Conservation (phyloP, 2,113 vertebrate species). For the Tyrannus savana region DNA sequence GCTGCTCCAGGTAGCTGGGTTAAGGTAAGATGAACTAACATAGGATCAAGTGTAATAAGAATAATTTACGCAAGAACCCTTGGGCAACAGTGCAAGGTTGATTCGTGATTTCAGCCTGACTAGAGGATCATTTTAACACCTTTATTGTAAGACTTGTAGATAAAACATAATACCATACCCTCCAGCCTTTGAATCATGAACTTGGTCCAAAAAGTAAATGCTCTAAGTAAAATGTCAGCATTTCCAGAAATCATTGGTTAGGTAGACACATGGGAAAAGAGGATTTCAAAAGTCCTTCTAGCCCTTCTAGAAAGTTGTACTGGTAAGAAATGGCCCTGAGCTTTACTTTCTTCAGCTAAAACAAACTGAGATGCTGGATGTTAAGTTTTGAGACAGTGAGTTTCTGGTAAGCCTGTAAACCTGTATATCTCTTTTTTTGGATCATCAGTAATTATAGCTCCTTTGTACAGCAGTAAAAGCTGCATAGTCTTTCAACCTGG, state of each 20-base stretch:
- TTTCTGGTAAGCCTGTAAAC: neutral
- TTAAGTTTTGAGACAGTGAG: neutral
- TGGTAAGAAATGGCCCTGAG: neutral
- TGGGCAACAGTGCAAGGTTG: neutral
- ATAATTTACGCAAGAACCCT: neutral
- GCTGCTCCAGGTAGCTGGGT: neutral
- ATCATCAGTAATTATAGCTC: neutral
- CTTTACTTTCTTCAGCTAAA: neutral
- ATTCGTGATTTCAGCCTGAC: neutral
- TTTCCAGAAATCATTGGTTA: neutral
- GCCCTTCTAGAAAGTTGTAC: neutral
- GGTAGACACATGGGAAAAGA: neutral
- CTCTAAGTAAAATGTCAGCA: neutral
- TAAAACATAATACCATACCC: neutral
- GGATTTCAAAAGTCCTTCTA: neutral
- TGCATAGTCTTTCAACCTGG: neutral
- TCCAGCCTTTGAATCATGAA: neutral
- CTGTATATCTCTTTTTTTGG: neutral
- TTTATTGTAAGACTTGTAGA: neutral
- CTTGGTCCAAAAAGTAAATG: neutral
- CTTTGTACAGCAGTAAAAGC: neutral
- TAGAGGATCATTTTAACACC: neutral
- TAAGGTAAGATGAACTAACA: neutral
- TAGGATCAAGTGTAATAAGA: neutral
- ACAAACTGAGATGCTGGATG: neutral